These are phyloP conservation scores for Nyctibius grandis DNA, from an alignment of 2,797 vertebrate species.

Conservation along the genomic window DNA sequence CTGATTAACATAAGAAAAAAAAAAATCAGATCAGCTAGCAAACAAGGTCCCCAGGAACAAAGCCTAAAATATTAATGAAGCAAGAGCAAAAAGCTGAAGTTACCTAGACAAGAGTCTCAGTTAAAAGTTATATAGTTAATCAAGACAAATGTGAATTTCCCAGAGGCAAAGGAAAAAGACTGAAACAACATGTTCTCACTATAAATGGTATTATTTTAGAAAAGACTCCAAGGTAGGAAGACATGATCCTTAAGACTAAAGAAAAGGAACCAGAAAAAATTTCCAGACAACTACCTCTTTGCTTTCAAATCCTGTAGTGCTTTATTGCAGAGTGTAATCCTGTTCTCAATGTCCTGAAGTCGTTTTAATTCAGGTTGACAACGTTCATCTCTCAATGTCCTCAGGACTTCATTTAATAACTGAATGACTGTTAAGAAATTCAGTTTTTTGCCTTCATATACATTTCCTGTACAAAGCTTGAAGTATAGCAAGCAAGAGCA, in stretches of 20 bases:
- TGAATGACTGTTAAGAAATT: constrained; percentile 82
- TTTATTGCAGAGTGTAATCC: constrained; percentile 51
- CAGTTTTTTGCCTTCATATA: constrained; percentile 83
- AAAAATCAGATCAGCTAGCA: neutral
- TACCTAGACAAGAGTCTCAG: neutral
- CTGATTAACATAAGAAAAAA: neutral
- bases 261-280: neutral
- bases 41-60: neutral
- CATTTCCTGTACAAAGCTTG: constrained; percentile 77
- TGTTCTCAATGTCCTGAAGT: constrained; percentile 63
- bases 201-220: neutral
- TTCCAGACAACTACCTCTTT: constrained; percentile 73
- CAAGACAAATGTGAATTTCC: neutral
- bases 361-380: constrained; percentile 26
- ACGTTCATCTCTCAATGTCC: constrained; percentile 73
- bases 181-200: neutral
- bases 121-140: neutral
- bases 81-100: neutral
- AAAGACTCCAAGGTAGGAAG: neutral
- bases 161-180: neutral
- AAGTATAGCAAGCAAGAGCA: neutral
- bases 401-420: constrained; percentile 81
- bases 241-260: neutral
- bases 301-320: constrained; percentile 66
- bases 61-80: neutral